Percentiles rank a stretch among this genome's conserved stretches.
Conservation (phyloP, 2,113 vertebrate species). For the Suncus etruscus region DNA sequence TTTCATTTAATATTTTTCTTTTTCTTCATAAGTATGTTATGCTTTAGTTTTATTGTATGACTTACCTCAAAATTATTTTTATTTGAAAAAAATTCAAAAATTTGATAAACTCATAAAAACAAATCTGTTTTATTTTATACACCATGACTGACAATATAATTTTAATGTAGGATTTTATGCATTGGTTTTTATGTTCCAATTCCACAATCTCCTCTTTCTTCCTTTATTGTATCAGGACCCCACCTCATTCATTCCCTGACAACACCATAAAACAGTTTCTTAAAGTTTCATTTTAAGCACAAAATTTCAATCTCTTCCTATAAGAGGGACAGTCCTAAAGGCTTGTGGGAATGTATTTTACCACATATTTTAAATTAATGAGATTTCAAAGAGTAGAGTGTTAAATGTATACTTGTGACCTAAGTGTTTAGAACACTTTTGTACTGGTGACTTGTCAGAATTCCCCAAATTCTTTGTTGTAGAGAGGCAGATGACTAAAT, state of each 20-base stretch:
- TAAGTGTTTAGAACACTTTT: neutral
- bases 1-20: neutral
- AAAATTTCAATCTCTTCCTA: neutral
- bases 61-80: neutral
- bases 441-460: neutral
- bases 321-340: slow-evolving; percentile 1
- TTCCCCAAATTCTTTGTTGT: neutral
- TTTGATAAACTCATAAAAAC: neutral
- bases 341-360: neutral
- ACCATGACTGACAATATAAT: too few species aligned
- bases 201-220: too few species aligned
- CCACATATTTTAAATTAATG: neutral
- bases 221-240: neutral
- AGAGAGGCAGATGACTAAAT: neutral
- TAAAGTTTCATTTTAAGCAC: neutral
- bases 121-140: too few species aligned
- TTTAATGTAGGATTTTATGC: too few species aligned
- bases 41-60: neutral
- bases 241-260: neutral
- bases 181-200: too few species aligned
- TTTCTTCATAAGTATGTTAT: neutral
- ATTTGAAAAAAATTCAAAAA: neutral
- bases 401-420: neutral
- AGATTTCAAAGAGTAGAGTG: neutral
- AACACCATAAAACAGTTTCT: neutral